Conservation (phyloP, 1,140 invertebrate species). For the Habropoda laboriosa region DNA sequence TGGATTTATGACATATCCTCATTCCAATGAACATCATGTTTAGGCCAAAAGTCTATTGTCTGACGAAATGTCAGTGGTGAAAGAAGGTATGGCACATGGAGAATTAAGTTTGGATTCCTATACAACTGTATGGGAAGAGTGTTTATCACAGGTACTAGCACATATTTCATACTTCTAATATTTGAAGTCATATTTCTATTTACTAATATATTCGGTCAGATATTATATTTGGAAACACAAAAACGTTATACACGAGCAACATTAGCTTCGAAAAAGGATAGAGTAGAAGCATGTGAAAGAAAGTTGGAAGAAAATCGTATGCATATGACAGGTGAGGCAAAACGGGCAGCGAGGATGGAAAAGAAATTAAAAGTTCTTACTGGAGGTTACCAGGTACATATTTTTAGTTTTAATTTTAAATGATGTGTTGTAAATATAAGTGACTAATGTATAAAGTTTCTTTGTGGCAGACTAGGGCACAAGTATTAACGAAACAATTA, state of each 20-base stretch:
- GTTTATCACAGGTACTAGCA: slow-evolving; percentile 87
- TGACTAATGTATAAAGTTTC: neutral
- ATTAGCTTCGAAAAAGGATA: slow-evolving; percentile 96
- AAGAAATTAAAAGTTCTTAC: slow-evolving; percentile 98
- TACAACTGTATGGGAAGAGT: slow-evolving; percentile 98
- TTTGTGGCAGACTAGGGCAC: slow-evolving; percentile 86
- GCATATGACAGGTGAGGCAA: slow-evolving; percentile 97
- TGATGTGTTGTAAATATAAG: neutral
- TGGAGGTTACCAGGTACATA: slow-evolving; percentile 91
- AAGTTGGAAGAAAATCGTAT: slow-evolving; percentile 95
- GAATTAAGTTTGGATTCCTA: slow-evolving; percentile 95
- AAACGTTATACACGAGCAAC: slow-evolving; percentile 96
- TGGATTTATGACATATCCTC: neutral
- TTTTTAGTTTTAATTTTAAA: neutral
- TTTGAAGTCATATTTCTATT: neutral
- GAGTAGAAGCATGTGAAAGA: slow-evolving; percentile 96
- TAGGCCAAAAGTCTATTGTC: slow-evolving; percentile 86
- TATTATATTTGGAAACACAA: slow-evolving; percentile 93
- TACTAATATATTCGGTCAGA: slow-evolving; percentile 79
- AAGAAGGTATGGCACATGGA: slow-evolving; percentile 96
- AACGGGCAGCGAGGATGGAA: slow-evolving; percentile 98
- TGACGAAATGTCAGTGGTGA: slow-evolving; percentile 94
- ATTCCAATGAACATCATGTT: slow-evolving; percentile 52
- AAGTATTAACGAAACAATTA: slow-evolving; percentile 94
- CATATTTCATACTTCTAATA: slow-evolving; percentile 12